A percentile compares a stretch with the other conserved stretches of the same genome.
Conservation (phyloP, 2,888 invertebrate species). For the Tenthredo amoena region DNA sequence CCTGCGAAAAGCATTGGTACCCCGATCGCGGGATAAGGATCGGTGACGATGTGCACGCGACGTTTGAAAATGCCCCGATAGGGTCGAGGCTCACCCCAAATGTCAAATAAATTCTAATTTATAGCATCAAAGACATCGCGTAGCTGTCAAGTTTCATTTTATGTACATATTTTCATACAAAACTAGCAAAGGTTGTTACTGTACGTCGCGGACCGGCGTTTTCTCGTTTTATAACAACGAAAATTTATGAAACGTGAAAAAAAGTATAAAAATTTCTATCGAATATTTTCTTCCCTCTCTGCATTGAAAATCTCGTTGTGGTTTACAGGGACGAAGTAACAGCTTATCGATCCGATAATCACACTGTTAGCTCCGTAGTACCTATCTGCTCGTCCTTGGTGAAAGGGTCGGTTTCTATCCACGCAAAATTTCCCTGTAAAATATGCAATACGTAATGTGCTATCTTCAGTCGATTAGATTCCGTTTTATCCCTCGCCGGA, state of each 20-base stretch:
- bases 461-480: slow-evolving; percentile 17
- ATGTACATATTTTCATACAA: not conserved
- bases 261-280: not conserved
- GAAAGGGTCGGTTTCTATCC: not conserved
- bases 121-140: slow-evolving; percentile 21
- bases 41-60: slow-evolving; percentile 26
- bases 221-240: not conserved
- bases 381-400: not conserved
- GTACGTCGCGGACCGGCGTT: not conserved
- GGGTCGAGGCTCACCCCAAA: slow-evolving; percentile 18
- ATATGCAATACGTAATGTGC: not conserved
- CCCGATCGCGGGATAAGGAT: slow-evolving; percentile 17
- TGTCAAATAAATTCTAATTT: slow-evolving; percentile 35
- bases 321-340: not conserved
- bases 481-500: not conserved
- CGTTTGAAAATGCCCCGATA: slow-evolving; percentile 12
- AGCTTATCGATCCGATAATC: not conserved
- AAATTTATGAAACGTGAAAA: not conserved
- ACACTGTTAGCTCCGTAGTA: not conserved
- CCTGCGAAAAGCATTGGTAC: not conserved
- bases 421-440: not conserved
- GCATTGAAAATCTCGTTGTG: not conserved
- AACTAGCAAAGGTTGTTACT: not conserved
- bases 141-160: not conserved
- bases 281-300: not conserved